phyloP scores from a whole-genome alignment of 1,140 invertebrate genomes.

The Brachionus sp. region DNA sequence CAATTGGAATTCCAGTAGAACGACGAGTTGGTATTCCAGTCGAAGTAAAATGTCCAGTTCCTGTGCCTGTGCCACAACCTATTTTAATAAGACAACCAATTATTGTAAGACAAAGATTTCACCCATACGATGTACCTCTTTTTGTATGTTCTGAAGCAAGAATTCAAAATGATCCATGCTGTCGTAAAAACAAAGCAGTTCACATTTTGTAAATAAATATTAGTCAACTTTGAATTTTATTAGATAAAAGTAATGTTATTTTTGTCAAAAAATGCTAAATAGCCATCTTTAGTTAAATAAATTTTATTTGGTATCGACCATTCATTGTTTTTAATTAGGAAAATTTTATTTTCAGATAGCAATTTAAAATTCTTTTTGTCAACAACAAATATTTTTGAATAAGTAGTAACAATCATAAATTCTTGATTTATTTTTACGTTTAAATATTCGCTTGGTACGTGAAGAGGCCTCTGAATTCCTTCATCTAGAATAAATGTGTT shows the following conservation, averaged over 20 bases:
- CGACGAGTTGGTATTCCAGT: not conserved
- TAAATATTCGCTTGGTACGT: not conserved
- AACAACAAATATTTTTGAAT: not conserved
- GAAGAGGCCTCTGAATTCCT: not conserved
- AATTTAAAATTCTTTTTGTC: not conserved
- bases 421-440: not conserved
- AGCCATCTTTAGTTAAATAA: not conserved
- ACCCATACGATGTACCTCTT: not conserved
- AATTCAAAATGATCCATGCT: not conserved
- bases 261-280: conserved; percentile 11
- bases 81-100: not conserved
- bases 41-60: not conserved
- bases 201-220: not conserved
- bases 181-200: not conserved
- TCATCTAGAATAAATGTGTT: not conserved
- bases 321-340: not conserved
- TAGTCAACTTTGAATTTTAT: not conserved
- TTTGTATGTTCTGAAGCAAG: not conserved
- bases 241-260: conserved; percentile 16
- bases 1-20: not conserved
- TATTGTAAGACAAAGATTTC: conserved; percentile 1
- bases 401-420: conserved; percentile 12
- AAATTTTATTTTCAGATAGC: not conserved
- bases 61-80: conserved; percentile 16
- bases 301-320: conserved; percentile 3